Percentiles rank a stretch among this genome's conserved stretches.
These are phyloP conservation scores for Ammodytes dubius DNA, from an alignment of 2,113 vertebrate genomes.

Conservation along the genomic window DNA sequence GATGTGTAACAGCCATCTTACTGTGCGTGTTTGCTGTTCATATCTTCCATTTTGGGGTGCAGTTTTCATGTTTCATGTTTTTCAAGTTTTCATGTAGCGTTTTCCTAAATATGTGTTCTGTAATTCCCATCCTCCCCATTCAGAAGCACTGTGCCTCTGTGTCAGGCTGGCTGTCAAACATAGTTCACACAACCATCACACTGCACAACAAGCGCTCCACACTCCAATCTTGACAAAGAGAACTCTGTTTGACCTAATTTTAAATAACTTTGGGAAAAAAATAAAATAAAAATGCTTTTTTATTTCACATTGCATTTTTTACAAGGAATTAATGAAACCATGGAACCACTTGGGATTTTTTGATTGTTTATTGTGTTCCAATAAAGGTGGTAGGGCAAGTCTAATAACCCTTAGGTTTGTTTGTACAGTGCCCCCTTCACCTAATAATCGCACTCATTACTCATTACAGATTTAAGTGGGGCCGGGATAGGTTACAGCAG, in stretches of 20 bases:
- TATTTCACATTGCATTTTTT: too few relatives aligned
- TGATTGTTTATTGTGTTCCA: too few relatives aligned
- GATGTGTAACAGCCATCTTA: not conserved
- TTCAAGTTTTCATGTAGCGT: not conserved
- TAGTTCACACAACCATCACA: conserved; percentile 31
- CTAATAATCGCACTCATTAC: conserved; percentile 9
- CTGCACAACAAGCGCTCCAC: not conserved
- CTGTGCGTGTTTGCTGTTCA: not conserved
- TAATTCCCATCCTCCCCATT: not conserved
- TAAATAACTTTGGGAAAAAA: conserved; percentile 28
- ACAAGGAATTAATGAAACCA: conserved; percentile 20
- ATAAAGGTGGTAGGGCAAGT: conserved; percentile 20
- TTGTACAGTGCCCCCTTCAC: conserved; percentile 35
- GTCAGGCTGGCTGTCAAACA: conserved; percentile 52
- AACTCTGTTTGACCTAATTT: conserved; percentile 20
- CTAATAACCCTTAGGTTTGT: conserved; percentile 39
- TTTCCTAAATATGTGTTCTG: conserved; percentile 21
- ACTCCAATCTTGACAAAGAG: conserved; percentile 19
- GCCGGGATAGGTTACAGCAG: conserved; percentile 2
- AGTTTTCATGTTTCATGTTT: not conserved
- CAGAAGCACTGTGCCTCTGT: not conserved
- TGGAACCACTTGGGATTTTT: not conserved
- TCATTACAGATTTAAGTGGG: conserved; percentile 38
- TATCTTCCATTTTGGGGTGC: not conserved
- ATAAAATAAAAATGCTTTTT: too few relatives aligned